Percentiles rank a stretch among this genome's conserved stretches.
Evolutionary conservation across 2,797 vertebrate genomes (phyloP).

Genomic region (Chiroxiphia lanceolata): DNA sequence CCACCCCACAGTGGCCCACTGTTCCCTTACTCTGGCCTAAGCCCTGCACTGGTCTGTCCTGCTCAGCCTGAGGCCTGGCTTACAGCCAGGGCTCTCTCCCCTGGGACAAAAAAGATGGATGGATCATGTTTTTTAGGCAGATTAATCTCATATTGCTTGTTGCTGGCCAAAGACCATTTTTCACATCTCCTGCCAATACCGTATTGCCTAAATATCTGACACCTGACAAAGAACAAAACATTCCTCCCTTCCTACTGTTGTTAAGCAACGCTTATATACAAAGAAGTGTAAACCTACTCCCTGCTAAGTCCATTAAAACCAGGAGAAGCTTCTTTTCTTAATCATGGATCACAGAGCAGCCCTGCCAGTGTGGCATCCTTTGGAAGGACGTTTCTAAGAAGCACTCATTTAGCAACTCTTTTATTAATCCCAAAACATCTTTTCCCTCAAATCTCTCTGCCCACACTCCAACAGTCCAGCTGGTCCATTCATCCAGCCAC

Average conservation of each 20-base stretch:
- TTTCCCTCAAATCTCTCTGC: neutral
- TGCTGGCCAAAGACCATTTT: neutral
- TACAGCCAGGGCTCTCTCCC: neutral
- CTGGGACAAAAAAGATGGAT: neutral
- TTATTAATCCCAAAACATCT: neutral
- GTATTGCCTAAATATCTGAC: neutral
- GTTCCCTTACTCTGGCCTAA: neutral
- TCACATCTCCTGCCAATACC: neutral
- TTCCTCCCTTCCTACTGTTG: rapidly evolving
- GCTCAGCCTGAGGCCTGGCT: neutral
- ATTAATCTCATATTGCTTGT: neutral
- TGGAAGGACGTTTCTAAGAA: neutral
- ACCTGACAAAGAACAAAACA: neutral
- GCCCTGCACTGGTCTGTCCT: rapidly evolving
- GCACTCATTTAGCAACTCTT: neutral
- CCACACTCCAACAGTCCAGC: rapidly evolving
- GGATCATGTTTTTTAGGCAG: neutral
- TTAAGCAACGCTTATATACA: rapidly evolving
- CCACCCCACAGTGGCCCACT: neutral
- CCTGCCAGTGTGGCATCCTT: neutral
- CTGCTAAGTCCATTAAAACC: slow-evolving; percentile 2
- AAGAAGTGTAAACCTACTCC: neutral
- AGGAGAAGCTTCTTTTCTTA: slow-evolving; percentile 41
- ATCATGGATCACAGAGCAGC: neutral
- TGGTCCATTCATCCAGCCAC: neutral